Conservation (phyloP, 2,888 invertebrate species). For the Tineola bisselliella region DNA sequence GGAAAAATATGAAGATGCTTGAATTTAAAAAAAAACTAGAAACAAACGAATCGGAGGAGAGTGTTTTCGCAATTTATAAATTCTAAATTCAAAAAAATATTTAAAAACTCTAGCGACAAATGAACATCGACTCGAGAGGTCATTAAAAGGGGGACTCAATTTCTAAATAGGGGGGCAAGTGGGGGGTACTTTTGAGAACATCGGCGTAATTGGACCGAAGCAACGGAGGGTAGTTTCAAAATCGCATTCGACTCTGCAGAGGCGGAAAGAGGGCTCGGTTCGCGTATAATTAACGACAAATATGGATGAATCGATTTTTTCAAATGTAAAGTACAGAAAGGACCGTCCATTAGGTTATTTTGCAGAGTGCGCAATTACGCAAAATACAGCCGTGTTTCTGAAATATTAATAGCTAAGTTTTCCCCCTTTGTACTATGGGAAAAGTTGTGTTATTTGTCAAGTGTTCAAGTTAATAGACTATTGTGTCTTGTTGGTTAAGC, state of each 20-base stretch:
- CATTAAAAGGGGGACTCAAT: conserved; percentile 63
- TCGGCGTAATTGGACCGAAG: conserved; percentile 55
- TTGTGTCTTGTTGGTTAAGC: conserved; percentile 33
- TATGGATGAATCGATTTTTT: conserved; percentile 65
- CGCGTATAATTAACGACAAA: conserved; percentile 67
- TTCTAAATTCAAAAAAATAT: conserved; percentile 20
- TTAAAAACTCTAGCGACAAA: conserved; percentile 54
- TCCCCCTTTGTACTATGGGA: conserved; percentile 50
- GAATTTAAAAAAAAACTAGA: neutral
- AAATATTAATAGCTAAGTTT: conserved; percentile 15
- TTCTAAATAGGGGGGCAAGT: conserved; percentile 53
- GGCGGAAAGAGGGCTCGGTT: conserved; percentile 59
- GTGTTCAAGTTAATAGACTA: conserved; percentile 41
- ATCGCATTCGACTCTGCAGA: conserved; percentile 61
- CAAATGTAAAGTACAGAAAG: conserved; percentile 25
- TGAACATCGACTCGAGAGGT: conserved; percentile 66
- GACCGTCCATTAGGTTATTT: conserved; percentile 47
- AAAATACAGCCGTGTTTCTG: conserved; percentile 21
- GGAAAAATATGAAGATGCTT: no score
- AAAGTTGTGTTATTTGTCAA: conserved; percentile 55
- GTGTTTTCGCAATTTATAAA: neutral
- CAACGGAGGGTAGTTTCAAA: conserved; percentile 53
- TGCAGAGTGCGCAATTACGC: conserved; percentile 52
- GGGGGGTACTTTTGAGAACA: conserved; percentile 57
- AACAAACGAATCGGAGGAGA: neutral